Percentiles rank a stretch among this genome's conserved stretches.
Conservation (phyloP, 2,797 vertebrate genomes). For the Lagocephalus sceleratus region DNA sequence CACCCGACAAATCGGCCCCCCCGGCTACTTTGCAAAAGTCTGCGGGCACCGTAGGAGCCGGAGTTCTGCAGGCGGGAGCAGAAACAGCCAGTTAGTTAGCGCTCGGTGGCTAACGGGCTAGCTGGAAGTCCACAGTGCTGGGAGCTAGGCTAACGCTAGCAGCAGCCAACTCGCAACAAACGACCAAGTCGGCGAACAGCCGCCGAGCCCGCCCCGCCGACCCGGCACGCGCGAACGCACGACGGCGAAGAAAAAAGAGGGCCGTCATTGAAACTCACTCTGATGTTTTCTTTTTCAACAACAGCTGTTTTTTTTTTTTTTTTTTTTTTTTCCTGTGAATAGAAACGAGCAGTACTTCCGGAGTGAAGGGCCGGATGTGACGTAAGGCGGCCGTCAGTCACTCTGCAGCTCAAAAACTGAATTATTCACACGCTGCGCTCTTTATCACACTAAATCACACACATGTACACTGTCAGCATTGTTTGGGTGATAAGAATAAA, state of each 20-base stretch:
- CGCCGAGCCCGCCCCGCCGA: not conserved
- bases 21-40: not conserved
- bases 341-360: constrained; percentile 82
- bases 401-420: too few species aligned
- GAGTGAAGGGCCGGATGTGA: constrained; percentile 66
- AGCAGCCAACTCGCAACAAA: constrained; percentile 67
- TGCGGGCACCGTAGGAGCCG: not conserved
- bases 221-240: not conserved
- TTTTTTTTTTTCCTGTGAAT: constrained; percentile 61
- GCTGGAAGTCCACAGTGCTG: constrained; percentile 50
- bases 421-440: not conserved
- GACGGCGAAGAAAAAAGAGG: constrained; percentile 1
- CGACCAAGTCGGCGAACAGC: constrained; percentile 38
- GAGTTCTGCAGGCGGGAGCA: constrained; percentile 17
- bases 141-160: constrained; percentile 53
- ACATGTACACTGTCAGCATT: not conserved
- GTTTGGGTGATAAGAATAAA: too few species aligned
- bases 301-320: constrained; percentile 73
- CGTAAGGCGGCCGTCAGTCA: constrained; percentile 11
- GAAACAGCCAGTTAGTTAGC: constrained; percentile 39
- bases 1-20: not conserved
- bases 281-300: constrained; percentile 73
- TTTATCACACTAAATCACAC: not conserved
- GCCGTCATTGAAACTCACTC: constrained; percentile 64
- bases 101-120: constrained; percentile 49